Evolutionary conservation across 2,797 vertebrate species (phyloP).

Genomic region (Orestias chungarensis): DNA sequence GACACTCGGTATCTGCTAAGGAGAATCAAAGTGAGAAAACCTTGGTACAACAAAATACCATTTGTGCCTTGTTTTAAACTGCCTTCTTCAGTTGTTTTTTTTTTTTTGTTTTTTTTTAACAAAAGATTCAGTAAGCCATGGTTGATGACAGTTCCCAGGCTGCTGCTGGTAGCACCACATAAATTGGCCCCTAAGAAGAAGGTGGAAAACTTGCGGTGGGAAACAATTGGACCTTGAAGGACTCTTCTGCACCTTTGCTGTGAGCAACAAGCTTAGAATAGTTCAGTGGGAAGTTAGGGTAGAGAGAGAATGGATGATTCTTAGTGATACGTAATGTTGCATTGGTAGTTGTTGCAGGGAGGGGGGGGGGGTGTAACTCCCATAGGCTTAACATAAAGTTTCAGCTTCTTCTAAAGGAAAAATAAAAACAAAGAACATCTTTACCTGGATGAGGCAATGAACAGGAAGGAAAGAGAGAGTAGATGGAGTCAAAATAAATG

Average conservation of each 20-base stretch:
- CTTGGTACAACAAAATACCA: slow-evolving; percentile 26
- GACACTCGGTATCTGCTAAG: slow-evolving; percentile 58
- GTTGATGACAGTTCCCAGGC: slow-evolving; percentile 16
- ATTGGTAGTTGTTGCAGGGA: neutral
- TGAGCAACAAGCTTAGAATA: slow-evolving; percentile 31
- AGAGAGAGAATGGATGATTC: slow-evolving; percentile 6
- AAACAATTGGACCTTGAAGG: slow-evolving; percentile 61
- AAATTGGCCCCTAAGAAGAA: slow-evolving; percentile 52
- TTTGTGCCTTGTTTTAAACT: slow-evolving; percentile 10
- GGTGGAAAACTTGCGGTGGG: slow-evolving; percentile 49
- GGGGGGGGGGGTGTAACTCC: neutral
- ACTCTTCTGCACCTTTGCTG: slow-evolving; percentile 29
- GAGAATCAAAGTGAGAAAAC: slow-evolving; percentile 51
- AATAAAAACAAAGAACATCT: slow-evolving; percentile 19
- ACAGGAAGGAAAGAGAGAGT: slow-evolving; percentile 13
- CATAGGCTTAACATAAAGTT: neutral
- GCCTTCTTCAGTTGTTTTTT: slow-evolving; percentile 33
- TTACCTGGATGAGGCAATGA: slow-evolving; percentile 38
- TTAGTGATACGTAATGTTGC: slow-evolving; percentile 11
- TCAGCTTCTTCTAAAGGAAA: neutral
- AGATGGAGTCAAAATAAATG: slow-evolving; percentile 57
- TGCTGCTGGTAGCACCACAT: slow-evolving; percentile 41
- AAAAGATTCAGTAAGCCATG: slow-evolving; percentile 18
- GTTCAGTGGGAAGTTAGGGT: slow-evolving; percentile 52
- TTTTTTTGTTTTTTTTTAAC: slow-evolving; percentile 24